These are phyloP conservation scores for Akabosia matsudoensis DNA, from an alignment of 1,140 invertebrate genomes.

Conservation along the genomic window DNA sequence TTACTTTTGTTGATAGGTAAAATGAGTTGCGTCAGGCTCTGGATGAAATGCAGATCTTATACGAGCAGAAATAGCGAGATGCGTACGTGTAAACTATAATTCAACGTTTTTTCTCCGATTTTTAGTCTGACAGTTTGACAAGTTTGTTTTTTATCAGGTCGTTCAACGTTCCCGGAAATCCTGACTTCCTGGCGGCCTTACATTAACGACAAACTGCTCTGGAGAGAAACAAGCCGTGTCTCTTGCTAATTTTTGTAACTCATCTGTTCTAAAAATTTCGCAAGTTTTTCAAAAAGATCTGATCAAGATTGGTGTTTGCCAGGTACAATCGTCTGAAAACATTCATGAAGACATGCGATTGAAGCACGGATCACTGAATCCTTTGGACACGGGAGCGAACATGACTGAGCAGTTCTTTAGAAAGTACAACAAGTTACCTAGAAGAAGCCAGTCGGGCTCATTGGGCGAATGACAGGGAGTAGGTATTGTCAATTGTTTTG, in stretches of 20 bases:
- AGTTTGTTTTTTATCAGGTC: background rate
- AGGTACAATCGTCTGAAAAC: slow-evolving; percentile 73
- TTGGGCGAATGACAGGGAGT: slow-evolving; percentile 75
- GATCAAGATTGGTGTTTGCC: slow-evolving; percentile 25
- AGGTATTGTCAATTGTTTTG: no score
- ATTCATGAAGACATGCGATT: slow-evolving; percentile 79
- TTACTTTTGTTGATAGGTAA: slow-evolving; percentile 56
- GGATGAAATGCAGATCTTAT: slow-evolving; percentile 71
- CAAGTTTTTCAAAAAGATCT: background rate
- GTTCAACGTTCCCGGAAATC: slow-evolving; percentile 24
- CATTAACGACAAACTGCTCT: slow-evolving; percentile 78
- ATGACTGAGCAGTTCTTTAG: slow-evolving; percentile 82
- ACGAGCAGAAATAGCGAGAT: slow-evolving; percentile 69
- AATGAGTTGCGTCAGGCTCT: slow-evolving; percentile 67
- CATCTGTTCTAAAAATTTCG: background rate
- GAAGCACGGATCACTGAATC: slow-evolving; percentile 88
- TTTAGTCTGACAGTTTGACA: background rate
- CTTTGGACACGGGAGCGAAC: slow-evolving; percentile 74
- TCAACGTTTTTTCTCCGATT: background rate
- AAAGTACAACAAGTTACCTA: slow-evolving; percentile 80
- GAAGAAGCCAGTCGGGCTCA: slow-evolving; percentile 79
- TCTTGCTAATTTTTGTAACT: slow-evolving; percentile 76
- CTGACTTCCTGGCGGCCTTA: slow-evolving; percentile 59
- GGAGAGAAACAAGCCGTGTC: slow-evolving; percentile 86
- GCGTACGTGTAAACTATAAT: slow-evolving; percentile 54